Conservation (phyloP, 2,888 invertebrate species). For the Nomada lathburiana region DNA sequence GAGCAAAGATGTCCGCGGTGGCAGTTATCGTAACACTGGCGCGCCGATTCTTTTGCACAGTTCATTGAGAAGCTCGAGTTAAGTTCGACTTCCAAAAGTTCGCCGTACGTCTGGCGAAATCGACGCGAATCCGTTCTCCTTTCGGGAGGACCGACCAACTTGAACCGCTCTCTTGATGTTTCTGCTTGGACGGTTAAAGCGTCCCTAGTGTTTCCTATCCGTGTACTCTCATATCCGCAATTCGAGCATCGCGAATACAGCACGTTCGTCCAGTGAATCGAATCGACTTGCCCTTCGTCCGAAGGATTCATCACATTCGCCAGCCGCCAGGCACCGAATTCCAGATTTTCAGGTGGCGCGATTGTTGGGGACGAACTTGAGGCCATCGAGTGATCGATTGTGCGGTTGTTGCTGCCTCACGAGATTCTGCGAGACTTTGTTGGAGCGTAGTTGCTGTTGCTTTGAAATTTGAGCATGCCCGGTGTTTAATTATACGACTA, state of each 20-base stretch:
- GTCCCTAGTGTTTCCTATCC: slow-evolving; percentile 73
- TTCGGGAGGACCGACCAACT: slow-evolving; percentile 13
- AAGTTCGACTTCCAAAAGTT: slow-evolving; percentile 75
- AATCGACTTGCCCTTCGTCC: background rate
- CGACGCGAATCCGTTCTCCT: slow-evolving; percentile 44
- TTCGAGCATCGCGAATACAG: slow-evolving; percentile 27
- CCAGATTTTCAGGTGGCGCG: background rate
- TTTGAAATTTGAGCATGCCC: too few species aligned
- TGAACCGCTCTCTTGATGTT: slow-evolving; percentile 60
- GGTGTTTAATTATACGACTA: too few species aligned
- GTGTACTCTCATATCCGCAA: slow-evolving; percentile 47
- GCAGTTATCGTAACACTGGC: slow-evolving; percentile 3
- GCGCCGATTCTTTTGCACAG: slow-evolving; percentile 38
- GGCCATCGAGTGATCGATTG: background rate
- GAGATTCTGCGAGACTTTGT: background rate
- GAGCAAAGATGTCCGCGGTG: background rate
- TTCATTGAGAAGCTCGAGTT: slow-evolving; percentile 63
- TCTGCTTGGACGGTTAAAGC: slow-evolving; percentile 74
- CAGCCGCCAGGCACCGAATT: background rate
- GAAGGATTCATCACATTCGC: background rate
- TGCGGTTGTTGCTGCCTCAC: background rate
- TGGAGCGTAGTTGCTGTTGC: background rate
- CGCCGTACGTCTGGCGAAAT: slow-evolving; percentile 60
- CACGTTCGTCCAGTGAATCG: background rate
- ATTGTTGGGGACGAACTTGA: background rate